These are phyloP conservation scores for Calliphora vomitoria DNA, from an alignment of 2,888 invertebrate genomes.

Conservation along the genomic window DNA sequence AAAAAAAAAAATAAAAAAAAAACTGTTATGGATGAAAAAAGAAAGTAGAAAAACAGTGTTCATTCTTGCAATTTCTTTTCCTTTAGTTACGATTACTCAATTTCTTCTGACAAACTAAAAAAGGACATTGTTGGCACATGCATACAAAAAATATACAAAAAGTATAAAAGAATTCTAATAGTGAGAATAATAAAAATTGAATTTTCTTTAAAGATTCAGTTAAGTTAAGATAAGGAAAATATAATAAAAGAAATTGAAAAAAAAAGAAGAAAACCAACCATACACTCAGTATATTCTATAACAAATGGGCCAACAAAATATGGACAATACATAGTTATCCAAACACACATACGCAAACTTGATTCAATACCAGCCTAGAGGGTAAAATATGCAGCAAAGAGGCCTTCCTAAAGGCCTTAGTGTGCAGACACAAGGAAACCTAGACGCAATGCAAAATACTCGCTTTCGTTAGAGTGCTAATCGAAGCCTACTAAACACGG, in stretches of 20 bases:
- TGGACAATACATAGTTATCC: slow-evolving; percentile 2
- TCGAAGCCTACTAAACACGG: too few relatives aligned
- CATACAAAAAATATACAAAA: background rate
- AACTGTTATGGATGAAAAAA: background rate
- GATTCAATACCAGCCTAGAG: too few relatives aligned
- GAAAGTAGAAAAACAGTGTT: slow-evolving; percentile 23
- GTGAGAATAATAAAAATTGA: slow-evolving; percentile 70
- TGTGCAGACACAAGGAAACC: too few relatives aligned
- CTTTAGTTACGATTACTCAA: slow-evolving; percentile 50
- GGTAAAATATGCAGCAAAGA: too few relatives aligned
- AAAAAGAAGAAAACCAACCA: background rate
- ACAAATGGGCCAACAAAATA: slow-evolving; percentile 26
- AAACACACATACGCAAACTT: background rate
- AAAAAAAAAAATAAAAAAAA: slow-evolving; percentile 8
- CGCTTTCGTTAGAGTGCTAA: too few relatives aligned
- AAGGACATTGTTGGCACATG: slow-evolving; percentile 41
- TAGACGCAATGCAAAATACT: too few relatives aligned
- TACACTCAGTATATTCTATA: slow-evolving; percentile 14
- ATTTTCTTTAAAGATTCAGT: slow-evolving; percentile 60
- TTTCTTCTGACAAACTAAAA: slow-evolving; percentile 50
- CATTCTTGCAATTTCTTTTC: slow-evolving; percentile 22
- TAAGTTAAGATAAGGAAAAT: slow-evolving; percentile 42
- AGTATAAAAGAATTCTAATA: slow-evolving; percentile 32
- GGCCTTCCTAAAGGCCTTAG: too few relatives aligned
- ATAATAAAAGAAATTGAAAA: slow-evolving; percentile 7